Evolutionary conservation across 35 echinoderm and acorn worm genomes (phyloP).

Genomic region (Stichopus chloronotus): DNA sequence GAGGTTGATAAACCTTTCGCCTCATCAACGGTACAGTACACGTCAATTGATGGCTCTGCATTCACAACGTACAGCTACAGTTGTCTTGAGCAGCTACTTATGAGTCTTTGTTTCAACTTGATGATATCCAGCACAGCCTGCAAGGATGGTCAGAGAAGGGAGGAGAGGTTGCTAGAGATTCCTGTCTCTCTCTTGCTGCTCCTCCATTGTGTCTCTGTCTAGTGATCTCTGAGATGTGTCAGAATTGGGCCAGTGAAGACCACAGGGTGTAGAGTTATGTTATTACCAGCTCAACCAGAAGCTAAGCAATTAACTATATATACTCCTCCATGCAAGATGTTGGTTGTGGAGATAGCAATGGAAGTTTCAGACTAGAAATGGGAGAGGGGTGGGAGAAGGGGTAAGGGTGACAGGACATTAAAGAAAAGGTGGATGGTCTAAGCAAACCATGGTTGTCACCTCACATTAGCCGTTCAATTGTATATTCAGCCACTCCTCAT

Average conservation of each 20-base stretch:
- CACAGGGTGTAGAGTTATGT: neutral
- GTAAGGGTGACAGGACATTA: neutral
- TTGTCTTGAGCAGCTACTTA: neutral
- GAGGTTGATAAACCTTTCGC: slow-evolving; percentile 9
- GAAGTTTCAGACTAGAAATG: too few relatives aligned
- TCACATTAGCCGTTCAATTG: too few relatives aligned
- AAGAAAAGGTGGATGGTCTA: too few relatives aligned
- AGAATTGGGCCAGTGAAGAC: slow-evolving; percentile 1
- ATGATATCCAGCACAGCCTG: neutral
- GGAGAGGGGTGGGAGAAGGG: too few relatives aligned
- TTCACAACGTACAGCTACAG: neutral
- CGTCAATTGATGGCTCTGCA: too few relatives aligned
- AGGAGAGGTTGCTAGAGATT: neutral
- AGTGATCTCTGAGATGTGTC: neutral
- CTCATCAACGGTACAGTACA: neutral
- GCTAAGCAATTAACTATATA: too few relatives aligned
- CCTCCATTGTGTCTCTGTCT: neutral
- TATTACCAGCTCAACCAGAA: too few relatives aligned
- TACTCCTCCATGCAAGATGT: too few relatives aligned
- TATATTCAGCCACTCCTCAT: too few relatives aligned
- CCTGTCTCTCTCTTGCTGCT: neutral
- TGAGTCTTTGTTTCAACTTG: neutral
- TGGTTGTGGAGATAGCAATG: too few relatives aligned
- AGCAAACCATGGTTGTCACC: too few relatives aligned
- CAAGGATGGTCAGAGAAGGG: neutral